Base-by-base conservation (phyloP, 2,113 vertebrate species). In the Chloropsis cyanopogon region DNA sequence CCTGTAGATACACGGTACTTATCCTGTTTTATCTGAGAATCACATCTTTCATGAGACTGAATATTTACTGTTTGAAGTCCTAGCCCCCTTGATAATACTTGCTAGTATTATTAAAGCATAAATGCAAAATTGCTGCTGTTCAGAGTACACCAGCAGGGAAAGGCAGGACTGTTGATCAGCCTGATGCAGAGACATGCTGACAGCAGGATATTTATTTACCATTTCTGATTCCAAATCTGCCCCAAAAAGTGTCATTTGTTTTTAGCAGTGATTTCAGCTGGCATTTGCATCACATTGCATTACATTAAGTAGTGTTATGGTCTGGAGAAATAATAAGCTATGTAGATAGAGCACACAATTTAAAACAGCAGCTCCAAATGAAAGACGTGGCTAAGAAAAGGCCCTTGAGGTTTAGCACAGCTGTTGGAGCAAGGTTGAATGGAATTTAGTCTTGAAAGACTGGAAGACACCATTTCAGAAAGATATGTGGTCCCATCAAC, bases 141-240 rank as follows among this genome's bases (percentile, higher is more conserved):
- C 66, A 26, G 73, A 73, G 29, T 57, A 73, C 29, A 49, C n/a
- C 28, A 61, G 52, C 60, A 65, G 77, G 66, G 16, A 80, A 94
- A 52, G 47, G 53, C 61, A 52, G 91, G 61, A 41, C 47, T 76
- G 49, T 41, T 95, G 81, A 95, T 81, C 52, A 79, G 49, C 25
- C 42, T 92, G 80, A 94, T 78, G 39, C 35, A 91, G 25, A 75
- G 56, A 81, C 16, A 14, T 75, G 49, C 44, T 91, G 86, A 90
- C 54, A 64, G 49, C 54, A 86, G 77, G 91, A 47, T 61, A 87
- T 92, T 91, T 96, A 61, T 93, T 96, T 83, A 92, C 41, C 18
- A 11, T 75, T 93, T 90, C 61, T 92, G 70, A 80, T 83, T 71
- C 63, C 29, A 68, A 76, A 52, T 63, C 39, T 88, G 59, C 15